Evolutionary conservation across 2,113 vertebrate species (phyloP).

Genomic region (Porphyrio hochstetteri): DNA sequence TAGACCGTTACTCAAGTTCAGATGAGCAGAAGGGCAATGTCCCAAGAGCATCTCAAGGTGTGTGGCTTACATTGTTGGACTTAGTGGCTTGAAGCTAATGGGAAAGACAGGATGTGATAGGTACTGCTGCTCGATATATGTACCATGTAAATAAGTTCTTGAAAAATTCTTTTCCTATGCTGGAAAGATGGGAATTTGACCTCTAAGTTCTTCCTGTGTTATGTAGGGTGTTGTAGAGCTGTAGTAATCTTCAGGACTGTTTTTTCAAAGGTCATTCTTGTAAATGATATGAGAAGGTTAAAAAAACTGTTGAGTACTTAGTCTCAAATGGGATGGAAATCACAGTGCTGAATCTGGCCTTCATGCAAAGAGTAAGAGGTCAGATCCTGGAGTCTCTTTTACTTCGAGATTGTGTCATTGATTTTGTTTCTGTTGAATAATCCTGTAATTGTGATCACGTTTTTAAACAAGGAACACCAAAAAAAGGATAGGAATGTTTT

Average conservation of each 20-base stretch:
- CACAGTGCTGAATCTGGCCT: not conserved
- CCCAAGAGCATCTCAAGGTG: not conserved
- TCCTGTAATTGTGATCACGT: not conserved
- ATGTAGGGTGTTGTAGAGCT: not conserved
- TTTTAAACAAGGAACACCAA: not conserved
- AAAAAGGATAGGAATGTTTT: not conserved
- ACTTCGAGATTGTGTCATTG: not conserved
- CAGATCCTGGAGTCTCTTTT: not conserved
- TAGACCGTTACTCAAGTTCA: not conserved
- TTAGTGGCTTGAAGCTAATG: not conserved
- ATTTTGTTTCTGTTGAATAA: not conserved
- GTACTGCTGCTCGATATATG: not conserved
- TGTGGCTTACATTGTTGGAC: not conserved
- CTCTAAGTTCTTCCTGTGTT: not conserved
- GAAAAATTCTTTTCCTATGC: not conserved
- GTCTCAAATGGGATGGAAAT: not conserved
- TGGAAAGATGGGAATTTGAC: not conserved
- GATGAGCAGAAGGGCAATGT: not conserved
- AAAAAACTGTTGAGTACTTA: not conserved
- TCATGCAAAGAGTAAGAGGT: not conserved
- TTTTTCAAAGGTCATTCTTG: not conserved
- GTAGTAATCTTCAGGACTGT: not conserved
- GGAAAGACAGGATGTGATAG: not conserved
- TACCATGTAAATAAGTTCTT: not conserved
- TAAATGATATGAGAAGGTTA: not conserved